Evolutionary conservation across 2,797 vertebrate genomes (phyloP).

Genomic region (Loris lydekkerianus): DNA sequence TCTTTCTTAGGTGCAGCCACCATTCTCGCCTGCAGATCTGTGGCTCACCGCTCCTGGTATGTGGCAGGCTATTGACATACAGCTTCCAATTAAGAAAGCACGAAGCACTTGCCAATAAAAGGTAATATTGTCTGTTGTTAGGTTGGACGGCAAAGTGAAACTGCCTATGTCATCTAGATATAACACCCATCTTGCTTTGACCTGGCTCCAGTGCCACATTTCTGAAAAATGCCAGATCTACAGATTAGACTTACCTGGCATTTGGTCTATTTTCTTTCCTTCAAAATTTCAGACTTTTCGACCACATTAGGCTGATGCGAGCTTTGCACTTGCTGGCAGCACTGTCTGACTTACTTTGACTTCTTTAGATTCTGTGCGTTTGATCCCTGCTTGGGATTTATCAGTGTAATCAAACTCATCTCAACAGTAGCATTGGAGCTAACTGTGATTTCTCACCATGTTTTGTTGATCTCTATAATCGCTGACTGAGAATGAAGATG

Average conservation of each 20-base stretch:
- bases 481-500: constrained; percentile 63
- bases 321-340: constrained; percentile 47
- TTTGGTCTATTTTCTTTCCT: neutral
- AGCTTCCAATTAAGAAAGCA: neutral
- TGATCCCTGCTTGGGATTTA: constrained; percentile 75
- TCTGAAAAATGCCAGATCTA: neutral
- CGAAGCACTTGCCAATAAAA: neutral
- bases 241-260: neutral
- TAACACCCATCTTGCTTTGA: neutral
- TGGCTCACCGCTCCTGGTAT: neutral
- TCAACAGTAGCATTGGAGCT: constrained; percentile 74
- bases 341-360: neutral
- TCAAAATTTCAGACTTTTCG: constrained; percentile 60
- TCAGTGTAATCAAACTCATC: constrained; percentile 88
- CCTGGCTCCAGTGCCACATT: neutral
- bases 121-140: neutral
- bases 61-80: neutral
- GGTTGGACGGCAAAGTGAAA: neutral
- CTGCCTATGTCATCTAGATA: neutral
- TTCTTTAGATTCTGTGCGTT: constrained; percentile 68
- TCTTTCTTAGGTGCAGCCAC: neutral
- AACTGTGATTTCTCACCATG: constrained; percentile 82
- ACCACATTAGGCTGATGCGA: neutral
- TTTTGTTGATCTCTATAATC: constrained; percentile 78
- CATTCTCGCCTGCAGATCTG: neutral